Evolutionary conservation across 1,140 invertebrate genomes (phyloP).

Genomic region (Drosophila athabasca): DNA sequence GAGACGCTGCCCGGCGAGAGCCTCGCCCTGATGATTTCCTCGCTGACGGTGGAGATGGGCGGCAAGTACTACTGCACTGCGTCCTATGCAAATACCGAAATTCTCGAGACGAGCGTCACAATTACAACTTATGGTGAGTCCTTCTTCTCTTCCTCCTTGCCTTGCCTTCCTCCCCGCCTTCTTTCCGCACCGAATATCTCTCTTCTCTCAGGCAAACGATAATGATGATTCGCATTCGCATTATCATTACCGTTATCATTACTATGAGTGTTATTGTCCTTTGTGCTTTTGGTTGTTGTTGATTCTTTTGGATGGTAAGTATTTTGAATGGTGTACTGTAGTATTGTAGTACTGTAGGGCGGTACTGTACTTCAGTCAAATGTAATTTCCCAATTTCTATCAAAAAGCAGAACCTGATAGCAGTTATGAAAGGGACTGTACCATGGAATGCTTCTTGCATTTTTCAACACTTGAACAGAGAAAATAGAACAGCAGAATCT

Average conservation of each 20-base stretch:
- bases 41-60: constrained; percentile 89
- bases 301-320: no score
- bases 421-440: no score
- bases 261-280: not conserved
- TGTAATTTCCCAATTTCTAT: no score
- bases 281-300: not conserved
- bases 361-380: no score
- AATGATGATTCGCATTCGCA: constrained; percentile 13
- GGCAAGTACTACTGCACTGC: constrained; percentile 93
- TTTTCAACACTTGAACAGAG: no score
- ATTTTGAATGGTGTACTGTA: no score
- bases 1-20: constrained; percentile 86
- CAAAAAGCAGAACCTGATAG: no score
- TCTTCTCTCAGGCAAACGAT: constrained; percentile 3
- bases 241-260: constrained; percentile 10
- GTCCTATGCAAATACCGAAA: constrained; percentile 88
- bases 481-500: no score
- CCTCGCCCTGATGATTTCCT: constrained; percentile 90
- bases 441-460: no score
- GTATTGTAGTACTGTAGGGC: no score
- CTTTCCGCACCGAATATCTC: no score
- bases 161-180: no score
- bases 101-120: constrained; percentile 87
- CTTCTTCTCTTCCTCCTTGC: not conserved
- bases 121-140: constrained; percentile 90